These are phyloP conservation scores for Choreutis nemorana DNA, from an alignment of 2,888 invertebrate genomes.

Conservation along the genomic window DNA sequence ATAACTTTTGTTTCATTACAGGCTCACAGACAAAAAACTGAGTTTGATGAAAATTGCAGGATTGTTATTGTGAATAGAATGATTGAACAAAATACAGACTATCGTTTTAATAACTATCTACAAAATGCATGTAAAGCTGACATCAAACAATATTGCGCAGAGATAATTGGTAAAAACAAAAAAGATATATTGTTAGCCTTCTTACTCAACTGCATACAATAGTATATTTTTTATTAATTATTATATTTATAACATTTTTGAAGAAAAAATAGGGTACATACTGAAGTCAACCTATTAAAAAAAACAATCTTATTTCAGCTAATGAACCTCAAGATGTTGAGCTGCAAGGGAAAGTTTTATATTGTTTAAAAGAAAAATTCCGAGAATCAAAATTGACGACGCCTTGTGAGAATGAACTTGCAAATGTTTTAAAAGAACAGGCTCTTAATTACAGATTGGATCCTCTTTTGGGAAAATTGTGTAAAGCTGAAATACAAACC, in stretches of 20 bases:
- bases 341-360: conserved; percentile 83
- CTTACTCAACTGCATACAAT: background rate
- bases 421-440: conserved; percentile 83
- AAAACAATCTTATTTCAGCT: conserved; percentile 24
- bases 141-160: conserved; percentile 71
- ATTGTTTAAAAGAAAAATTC: conserved; percentile 84
- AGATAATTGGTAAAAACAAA: conserved; percentile 39
- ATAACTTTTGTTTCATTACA: conserved; percentile 33
- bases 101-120: conserved; percentile 85
- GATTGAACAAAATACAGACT: conserved; percentile 91
- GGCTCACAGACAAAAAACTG: conserved; percentile 76
- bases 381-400: conserved; percentile 75
- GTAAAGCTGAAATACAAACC: conserved; percentile 75
- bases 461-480: conserved; percentile 84
- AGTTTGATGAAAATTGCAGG: conserved; percentile 86
- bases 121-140: conserved; percentile 83
- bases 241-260: too few relatives aligned
- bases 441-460: conserved; percentile 92
- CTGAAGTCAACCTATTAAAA: background rate
- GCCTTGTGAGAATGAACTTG: conserved; percentile 85
- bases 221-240: background rate
- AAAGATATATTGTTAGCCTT: background rate
- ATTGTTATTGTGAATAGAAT: conserved; percentile 85
- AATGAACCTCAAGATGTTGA: conserved; percentile 70
- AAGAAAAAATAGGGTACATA: too few relatives aligned